Evolutionary conservation across 1,140 invertebrate genomes (phyloP).

Genomic region (Cydia fagiglandana): DNA sequence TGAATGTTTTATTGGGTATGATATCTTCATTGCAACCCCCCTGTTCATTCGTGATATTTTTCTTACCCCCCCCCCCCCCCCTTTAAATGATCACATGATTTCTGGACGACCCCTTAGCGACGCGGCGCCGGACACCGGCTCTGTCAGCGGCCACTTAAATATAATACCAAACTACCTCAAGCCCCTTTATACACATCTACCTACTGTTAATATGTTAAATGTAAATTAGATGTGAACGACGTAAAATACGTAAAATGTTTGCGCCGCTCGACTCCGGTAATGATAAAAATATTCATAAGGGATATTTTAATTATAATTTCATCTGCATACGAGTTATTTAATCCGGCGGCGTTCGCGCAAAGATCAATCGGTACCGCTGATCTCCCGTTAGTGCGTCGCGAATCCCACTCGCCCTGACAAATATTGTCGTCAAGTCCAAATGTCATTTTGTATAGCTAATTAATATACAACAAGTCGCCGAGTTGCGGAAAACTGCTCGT

Average conservation of each 20-base stretch:
- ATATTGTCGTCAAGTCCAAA: background rate
- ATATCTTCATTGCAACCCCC: too few species aligned
- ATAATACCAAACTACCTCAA: conserved; percentile 19
- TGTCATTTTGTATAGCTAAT: background rate
- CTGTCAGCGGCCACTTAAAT: conserved; percentile 7
- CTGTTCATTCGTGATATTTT: too few species aligned
- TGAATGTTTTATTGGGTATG: too few species aligned
- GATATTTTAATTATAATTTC: conserved; percentile 64
- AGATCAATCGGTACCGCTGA: conserved; percentile 19
- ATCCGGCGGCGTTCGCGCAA: conserved; percentile 40
- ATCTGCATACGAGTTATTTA: conserved; percentile 52
- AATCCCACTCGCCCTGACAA: conserved; percentile 6
- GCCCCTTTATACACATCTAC: background rate
- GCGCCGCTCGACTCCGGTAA: conserved; percentile 46
- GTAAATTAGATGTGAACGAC: conserved; percentile 48
- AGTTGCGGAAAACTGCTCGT: too few species aligned
- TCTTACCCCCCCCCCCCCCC: too few species aligned
- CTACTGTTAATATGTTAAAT: conserved; percentile 51
- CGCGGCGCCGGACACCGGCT: conserved; percentile 2
- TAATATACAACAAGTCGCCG: too few species aligned
- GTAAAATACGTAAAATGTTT: conserved; percentile 56
- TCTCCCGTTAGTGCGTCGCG: background rate
- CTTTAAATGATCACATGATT: too few species aligned
- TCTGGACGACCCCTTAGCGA: too few species aligned
- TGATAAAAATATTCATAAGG: conserved; percentile 65